Base-by-base conservation (phyloP, 35 echinoderm and acorn worm genomes). In the Apostichopus californicus region DNA sequence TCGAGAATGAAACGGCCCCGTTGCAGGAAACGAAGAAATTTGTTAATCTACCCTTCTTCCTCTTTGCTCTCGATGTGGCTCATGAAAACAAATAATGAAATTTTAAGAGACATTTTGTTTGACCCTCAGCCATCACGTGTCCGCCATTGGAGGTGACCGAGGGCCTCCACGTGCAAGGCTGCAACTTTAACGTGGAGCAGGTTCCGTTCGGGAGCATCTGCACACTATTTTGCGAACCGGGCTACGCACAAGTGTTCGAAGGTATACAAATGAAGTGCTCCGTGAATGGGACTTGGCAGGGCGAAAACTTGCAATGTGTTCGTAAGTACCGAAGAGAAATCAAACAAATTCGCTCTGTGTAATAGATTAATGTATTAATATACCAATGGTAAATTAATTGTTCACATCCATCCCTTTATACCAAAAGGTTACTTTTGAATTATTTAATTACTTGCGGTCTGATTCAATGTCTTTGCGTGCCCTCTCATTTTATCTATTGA, bases 241-340 rank as follows among this genome's bases (percentile, higher is more conserved):
- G 86, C 5, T 89, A 89, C 61, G 2, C 6, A 18, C 86, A 89
- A 15, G 56, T 85, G 18, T 72, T 24, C 6, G 86, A 89, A 13
- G 86, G 64, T 2, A 55, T 73, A 15, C 15, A 89, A 20, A 60
- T 65, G 64, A 89, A 89, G 34, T 89, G 86, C 68, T 66, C 22
- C 5, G 86, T 11, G 15, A 89, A 89, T 72, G 86, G 86, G 2
- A 89, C 86, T 14, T 89, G 86, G 86, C 21, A 72, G 24, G 86
- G 86, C 26, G 14, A 65, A 25, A 25, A 68, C 24, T 53, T 89
- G 17, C 9, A 10, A 34, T 89, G 86, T 66, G 72, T 13, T 17
- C 86, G 86, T 89, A 89, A 89, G 86, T 89, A 58, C 6, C 6
- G 34, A 3, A 46, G 34, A 46, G 34, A 46, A 46, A 46, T 3